Percentiles rank a stretch among this genome's conserved stretches.
These are phyloP conservation scores for Sussaba pulchella DNA, from an alignment of 2,888 invertebrate species.

Conservation along the genomic window DNA sequence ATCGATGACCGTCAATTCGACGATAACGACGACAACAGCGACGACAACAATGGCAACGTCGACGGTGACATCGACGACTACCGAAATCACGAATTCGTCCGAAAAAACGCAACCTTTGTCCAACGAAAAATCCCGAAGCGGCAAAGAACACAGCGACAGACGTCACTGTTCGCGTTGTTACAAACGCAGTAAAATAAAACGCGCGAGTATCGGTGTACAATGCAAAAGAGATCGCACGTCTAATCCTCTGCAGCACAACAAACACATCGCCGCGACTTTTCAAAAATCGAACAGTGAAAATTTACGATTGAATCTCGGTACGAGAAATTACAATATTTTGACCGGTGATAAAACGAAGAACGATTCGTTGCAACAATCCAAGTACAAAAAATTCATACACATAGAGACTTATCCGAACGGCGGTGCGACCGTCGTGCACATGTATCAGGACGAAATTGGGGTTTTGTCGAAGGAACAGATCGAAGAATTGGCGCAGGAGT, in stretches of 20 bases:
- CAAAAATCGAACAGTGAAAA: slow-evolving; percentile 78
- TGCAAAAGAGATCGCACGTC: slow-evolving; percentile 87
- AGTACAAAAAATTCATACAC: slow-evolving; percentile 91
- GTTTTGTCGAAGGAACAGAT: slow-evolving; percentile 89
- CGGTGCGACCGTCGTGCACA: slow-evolving; percentile 95
- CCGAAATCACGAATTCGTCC: slow-evolving; percentile 33
- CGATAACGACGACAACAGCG: slow-evolving; percentile 48
- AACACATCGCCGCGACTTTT: slow-evolving; percentile 72
- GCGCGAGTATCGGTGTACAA: slow-evolving; percentile 90
- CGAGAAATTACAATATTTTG: slow-evolving; percentile 78
- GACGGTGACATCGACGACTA: slow-evolving; percentile 29
- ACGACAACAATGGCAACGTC: slow-evolving; percentile 41
- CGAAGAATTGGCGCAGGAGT: slow-evolving; percentile 93
- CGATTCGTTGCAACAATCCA: slow-evolving; percentile 85
- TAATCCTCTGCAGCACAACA: slow-evolving; percentile 73
- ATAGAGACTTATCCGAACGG: slow-evolving; percentile 98
- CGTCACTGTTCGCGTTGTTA: slow-evolving; percentile 88
- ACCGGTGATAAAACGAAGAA: slow-evolving; percentile 73
- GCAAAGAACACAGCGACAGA: slow-evolving; percentile 79
- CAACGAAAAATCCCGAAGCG: slow-evolving; percentile 77
- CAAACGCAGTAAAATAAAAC: slow-evolving; percentile 89
- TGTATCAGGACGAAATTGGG: slow-evolving; percentile 96
- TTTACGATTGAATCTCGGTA: slow-evolving; percentile 80
- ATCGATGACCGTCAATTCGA: no score
- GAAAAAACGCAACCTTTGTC: slow-evolving; percentile 74